Evolutionary conservation across 30 jellyfish, hydroid and myxozoan species (phyloP).

Genomic region (Catostylus mosaicus): DNA sequence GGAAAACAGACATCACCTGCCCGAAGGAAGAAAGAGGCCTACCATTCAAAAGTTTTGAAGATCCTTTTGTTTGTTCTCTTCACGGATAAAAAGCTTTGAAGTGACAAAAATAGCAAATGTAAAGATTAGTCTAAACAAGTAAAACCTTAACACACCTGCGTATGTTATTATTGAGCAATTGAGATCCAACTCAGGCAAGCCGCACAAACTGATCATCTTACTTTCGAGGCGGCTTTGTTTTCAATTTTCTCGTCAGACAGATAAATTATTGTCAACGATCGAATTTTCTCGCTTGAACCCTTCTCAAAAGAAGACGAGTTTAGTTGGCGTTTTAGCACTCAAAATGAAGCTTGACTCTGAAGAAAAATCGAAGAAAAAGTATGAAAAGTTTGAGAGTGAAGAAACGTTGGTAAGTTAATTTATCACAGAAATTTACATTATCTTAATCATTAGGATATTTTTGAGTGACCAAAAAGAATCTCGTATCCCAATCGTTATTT

Average conservation of each 20-base stretch:
- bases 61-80: not conserved
- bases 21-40: not conserved
- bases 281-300: no score
- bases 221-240: no score
- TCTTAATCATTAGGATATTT: no score
- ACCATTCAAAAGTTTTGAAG: not conserved
- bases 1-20: not conserved
- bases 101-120: not conserved
- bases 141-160: not conserved
- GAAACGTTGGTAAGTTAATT: not conserved
- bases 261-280: no score
- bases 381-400: not conserved
- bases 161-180: not conserved
- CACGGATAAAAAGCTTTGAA: not conserved
- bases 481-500: no score
- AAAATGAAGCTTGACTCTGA: not conserved
- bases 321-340: not conserved
- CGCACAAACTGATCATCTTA: not conserved
- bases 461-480: no score
- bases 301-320: no score
- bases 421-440: not conserved
- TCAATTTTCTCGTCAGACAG: no score
- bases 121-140: not conserved
- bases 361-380: not conserved
- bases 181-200: not conserved